Evolutionary conservation across 2,797 vertebrate genomes (phyloP).

Genomic region (Poecilia gillii): DNA sequence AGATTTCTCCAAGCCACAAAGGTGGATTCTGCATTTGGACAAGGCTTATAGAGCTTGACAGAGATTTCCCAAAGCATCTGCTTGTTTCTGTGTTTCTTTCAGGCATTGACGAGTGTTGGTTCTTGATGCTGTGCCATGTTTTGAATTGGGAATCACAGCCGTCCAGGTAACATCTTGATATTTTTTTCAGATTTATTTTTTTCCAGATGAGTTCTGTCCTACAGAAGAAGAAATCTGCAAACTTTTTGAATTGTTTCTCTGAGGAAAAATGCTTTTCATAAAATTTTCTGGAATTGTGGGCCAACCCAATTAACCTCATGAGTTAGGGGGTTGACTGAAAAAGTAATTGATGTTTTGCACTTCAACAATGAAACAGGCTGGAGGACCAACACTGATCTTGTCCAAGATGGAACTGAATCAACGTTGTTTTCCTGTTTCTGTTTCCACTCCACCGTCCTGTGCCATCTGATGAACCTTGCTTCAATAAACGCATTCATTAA

Average conservation of each 20-base stretch:
- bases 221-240: background rate
- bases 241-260: background rate
- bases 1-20: background rate
- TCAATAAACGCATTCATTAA: constrained; percentile 10
- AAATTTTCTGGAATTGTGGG: background rate
- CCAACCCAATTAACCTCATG: background rate
- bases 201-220: background rate
- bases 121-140: background rate
- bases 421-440: constrained; percentile 8
- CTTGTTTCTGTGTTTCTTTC: background rate
- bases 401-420: constrained; percentile 1
- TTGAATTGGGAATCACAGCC: background rate
- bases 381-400: constrained; percentile 6
- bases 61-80: background rate
- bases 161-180: background rate
- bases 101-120: background rate
- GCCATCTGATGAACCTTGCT: constrained; percentile 5
- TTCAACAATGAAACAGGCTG: background rate
- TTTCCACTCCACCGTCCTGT: background rate
- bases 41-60: no score
- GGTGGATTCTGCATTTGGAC: background rate
- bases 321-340: background rate
- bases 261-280: background rate
- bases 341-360: constrained; percentile 5
- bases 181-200: background rate